Evolutionary conservation across 2,888 invertebrate genomes (phyloP).

Genomic region (Schrankia costaestrigalis): DNA sequence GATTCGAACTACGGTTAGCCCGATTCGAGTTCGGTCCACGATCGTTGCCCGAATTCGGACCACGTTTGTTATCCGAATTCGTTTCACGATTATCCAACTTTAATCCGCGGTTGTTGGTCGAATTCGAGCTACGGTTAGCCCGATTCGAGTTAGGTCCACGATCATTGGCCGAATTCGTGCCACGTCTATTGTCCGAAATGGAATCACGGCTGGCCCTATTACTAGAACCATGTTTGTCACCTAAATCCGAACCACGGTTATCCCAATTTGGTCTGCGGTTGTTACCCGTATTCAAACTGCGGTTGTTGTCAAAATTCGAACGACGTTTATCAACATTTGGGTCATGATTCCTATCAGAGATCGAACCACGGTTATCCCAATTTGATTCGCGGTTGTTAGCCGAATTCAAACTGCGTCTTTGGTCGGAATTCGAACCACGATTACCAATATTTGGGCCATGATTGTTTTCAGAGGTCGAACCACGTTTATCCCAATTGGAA

Average conservation of each 20-base stretch:
- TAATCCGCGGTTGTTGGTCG: not conserved
- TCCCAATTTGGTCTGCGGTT: not conserved
- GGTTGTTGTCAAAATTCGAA: not conserved
- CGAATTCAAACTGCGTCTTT: not conserved
- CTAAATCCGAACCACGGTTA: no score
- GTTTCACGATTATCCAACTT: no score
- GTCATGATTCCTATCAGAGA: not conserved
- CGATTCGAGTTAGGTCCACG: not conserved
- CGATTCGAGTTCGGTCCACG: constrained; percentile 1
- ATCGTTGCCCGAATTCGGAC: not conserved
- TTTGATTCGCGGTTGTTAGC: not conserved
- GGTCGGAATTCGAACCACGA: not conserved
- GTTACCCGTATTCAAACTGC: not conserved
- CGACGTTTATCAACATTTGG: no score
- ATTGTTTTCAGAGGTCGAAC: not conserved
- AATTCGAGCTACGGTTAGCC: not conserved
- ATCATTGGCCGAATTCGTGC: not conserved
- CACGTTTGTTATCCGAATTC: no score
- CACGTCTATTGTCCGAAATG: not conserved
- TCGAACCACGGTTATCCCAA: not conserved
- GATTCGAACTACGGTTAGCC: no score
- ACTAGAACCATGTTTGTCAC: no score
- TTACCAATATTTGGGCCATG: not conserved
- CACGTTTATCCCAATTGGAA: not conserved
- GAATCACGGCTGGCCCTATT: no score